phyloP scores from a whole-genome alignment of 2,797 vertebrate genomes.

The Malacoctenus gilli region DNA sequence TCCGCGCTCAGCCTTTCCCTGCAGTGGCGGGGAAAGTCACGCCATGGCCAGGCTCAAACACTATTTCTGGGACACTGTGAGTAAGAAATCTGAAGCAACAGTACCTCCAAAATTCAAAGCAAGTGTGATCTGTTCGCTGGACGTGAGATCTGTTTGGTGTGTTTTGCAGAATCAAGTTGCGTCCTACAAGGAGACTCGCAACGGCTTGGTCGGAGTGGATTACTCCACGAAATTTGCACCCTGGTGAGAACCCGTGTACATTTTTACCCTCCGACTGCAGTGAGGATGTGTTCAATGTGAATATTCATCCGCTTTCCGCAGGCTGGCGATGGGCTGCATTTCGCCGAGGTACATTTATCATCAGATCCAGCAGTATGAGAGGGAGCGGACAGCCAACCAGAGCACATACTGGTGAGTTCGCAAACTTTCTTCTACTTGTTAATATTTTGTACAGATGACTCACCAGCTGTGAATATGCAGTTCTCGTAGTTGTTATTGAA shows the following conservation, averaged over 20 bases:
- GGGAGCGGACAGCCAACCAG: conserved; percentile 83
- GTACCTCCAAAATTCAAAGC: too few species aligned
- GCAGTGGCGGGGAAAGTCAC: conserved; percentile 83
- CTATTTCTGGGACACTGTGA: conserved; percentile 89
- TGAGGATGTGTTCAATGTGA: neutral
- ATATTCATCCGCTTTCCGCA: conserved; percentile 53
- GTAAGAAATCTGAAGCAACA: too few species aligned
- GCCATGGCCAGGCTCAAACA: conserved; percentile 83
- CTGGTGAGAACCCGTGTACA: conserved; percentile 72
- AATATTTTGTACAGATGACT: too few species aligned
- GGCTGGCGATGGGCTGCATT: conserved; percentile 86
- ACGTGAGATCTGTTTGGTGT: too few species aligned
- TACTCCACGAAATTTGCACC: conserved; percentile 88
- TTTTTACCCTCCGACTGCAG: conserved; percentile 1
- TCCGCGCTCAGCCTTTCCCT: conserved; percentile 84
- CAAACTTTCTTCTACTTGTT: too few species aligned
- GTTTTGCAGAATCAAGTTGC: conserved; percentile 81
- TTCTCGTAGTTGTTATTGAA: too few species aligned
- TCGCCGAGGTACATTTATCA: conserved; percentile 85
- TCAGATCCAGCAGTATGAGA: conserved; percentile 84
- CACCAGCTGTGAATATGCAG: neutral
- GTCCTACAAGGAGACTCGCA: conserved; percentile 85
- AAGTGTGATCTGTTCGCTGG: too few species aligned
- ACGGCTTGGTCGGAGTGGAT: conserved; percentile 82
- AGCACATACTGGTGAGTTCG: conserved; percentile 86